Evolutionary conservation across 2,888 invertebrate species (phyloP).

Genomic region (Macrosiphum euphorbiae): DNA sequence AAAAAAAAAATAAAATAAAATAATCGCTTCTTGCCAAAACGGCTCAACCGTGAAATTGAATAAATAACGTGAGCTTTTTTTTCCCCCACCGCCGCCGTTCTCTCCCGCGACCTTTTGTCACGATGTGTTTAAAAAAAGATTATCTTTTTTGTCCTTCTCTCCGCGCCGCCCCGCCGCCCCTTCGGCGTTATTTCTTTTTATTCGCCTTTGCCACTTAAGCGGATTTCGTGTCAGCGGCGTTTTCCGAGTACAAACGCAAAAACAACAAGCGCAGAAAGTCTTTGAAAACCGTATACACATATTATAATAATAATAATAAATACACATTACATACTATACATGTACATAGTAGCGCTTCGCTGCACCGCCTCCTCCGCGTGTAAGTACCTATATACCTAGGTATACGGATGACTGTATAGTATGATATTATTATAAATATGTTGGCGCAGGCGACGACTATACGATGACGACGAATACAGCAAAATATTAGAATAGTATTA

Average conservation of each 20-base stretch:
- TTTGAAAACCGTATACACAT: background rate
- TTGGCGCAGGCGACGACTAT: background rate
- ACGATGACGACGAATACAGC: background rate
- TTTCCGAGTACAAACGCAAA: slow-evolving; percentile 28
- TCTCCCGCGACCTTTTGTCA: slow-evolving; percentile 56
- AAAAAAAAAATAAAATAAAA: slow-evolving; percentile 50
- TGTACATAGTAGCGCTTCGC: background rate
- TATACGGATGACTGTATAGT: too few relatives aligned
- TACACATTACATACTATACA: background rate
- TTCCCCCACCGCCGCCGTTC: background rate
- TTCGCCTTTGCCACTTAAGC: slow-evolving; percentile 47
- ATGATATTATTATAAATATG: too few relatives aligned
- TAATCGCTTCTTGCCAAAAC: slow-evolving; percentile 64
- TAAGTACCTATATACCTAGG: background rate
- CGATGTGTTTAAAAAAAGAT: slow-evolving; percentile 63
- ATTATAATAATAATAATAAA: background rate
- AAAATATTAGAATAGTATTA: background rate
- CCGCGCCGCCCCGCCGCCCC: background rate
- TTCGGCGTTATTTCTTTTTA: slow-evolving; percentile 15
- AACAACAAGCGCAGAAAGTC: slow-evolving; percentile 40
- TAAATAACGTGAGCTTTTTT: slow-evolving; percentile 60
- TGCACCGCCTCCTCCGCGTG: background rate
- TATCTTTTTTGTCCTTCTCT: slow-evolving; percentile 39
- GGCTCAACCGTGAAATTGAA: slow-evolving; percentile 65
- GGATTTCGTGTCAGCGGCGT: slow-evolving; percentile 38